Evolutionary conservation across 2,113 vertebrate genomes (phyloP).

Genomic region (Machaerirhynchus nigripectus): DNA sequence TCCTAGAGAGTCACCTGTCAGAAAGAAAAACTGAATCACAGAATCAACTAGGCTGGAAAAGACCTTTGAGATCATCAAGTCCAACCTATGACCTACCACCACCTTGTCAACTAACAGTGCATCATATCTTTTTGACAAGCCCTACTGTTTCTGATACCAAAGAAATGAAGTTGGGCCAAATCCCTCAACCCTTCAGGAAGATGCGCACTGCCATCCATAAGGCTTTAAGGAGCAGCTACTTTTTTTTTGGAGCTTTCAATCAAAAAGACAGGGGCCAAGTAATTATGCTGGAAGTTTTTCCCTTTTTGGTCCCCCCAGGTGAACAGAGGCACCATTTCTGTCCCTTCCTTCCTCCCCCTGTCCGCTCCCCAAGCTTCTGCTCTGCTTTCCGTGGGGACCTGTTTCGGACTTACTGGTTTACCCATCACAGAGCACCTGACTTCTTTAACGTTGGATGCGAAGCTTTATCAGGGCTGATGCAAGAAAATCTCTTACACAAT

Average conservation of each 20-base stretch:
- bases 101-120: not conserved
- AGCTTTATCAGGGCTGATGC: not conserved
- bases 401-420: not conserved
- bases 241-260: not conserved
- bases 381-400: not conserved
- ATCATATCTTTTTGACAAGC: not conserved
- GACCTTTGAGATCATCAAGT: not conserved
- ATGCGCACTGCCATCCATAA: not conserved
- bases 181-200: not conserved
- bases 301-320: not conserved
- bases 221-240: not conserved
- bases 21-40: not conserved
- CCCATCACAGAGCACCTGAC: not conserved
- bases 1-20: not conserved
- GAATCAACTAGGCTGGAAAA: not conserved
- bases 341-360: not conserved
- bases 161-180: not conserved
- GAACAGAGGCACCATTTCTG: not conserved
- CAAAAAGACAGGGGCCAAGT: not conserved
- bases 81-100: not conserved
- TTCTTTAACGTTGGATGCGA: not conserved
- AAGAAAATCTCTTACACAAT: not conserved
- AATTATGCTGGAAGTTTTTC: not conserved
- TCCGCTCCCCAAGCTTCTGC: not conserved
- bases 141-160: not conserved